phyloP scores from a whole-genome alignment of 2,113 vertebrate species.

The Megaceryle maxima region DNA sequence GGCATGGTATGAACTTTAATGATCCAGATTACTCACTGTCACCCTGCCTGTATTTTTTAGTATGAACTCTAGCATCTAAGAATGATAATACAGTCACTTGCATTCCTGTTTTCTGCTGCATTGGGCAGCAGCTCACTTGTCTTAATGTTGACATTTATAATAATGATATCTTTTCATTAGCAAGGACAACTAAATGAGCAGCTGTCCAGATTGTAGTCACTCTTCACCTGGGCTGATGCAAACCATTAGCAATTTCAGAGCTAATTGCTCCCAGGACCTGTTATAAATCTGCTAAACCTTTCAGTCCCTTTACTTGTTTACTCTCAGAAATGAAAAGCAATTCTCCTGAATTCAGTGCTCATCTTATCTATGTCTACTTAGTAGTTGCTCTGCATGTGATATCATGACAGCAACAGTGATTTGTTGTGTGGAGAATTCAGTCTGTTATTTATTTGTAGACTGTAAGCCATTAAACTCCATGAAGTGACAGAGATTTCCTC shows the following conservation, averaged over 20 bases:
- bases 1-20: background rate
- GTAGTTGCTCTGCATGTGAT: background rate
- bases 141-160: background rate
- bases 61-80: background rate
- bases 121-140: background rate
- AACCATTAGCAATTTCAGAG: background rate
- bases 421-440: background rate
- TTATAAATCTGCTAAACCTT: background rate
- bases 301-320: background rate
- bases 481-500: background rate
- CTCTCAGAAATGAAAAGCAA: background rate
- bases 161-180: background rate
- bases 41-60: background rate
- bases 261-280: background rate
- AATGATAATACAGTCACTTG: background rate
- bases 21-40: background rate
- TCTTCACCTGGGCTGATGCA: background rate
- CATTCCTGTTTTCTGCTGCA: background rate
- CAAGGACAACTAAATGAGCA: background rate
- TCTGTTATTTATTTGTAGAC: background rate
- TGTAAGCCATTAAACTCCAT: background rate
- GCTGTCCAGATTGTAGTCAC: background rate
- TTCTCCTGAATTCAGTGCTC: background rate
- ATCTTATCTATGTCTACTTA: background rate
- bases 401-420: background rate